phyloP scores from a whole-genome alignment of 1,140 invertebrate genomes.

The Lasioglossum baleicum region DNA sequence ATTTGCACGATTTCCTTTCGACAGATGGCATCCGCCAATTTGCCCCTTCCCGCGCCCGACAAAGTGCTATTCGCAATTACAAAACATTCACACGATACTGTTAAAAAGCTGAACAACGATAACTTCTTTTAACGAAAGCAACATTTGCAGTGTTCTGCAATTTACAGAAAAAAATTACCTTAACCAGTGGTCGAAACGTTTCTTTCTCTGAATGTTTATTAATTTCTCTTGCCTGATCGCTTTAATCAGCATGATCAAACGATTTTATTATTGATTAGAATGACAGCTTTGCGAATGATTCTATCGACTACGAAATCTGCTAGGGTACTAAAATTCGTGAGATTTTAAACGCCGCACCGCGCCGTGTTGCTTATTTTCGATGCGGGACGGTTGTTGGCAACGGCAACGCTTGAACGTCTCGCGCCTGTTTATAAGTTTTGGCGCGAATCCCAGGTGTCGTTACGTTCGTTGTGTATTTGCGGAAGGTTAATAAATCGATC shows the following conservation, averaged over 20 bases:
- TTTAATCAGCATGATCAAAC: neutral
- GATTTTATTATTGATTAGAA: neutral
- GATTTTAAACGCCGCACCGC: conserved; percentile 15
- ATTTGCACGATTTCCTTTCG: conserved; percentile 10
- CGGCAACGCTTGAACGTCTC: neutral
- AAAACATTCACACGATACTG: neutral
- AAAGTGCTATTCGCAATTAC: neutral
- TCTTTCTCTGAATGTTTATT: neutral
- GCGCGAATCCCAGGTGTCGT: conserved; percentile 23
- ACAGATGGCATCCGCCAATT: conserved; percentile 1
- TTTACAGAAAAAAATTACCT: neutral
- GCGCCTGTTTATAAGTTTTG: conserved; percentile 42
- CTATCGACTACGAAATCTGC: neutral
- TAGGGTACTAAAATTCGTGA: conserved; percentile 11
- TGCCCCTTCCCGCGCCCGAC: neutral
- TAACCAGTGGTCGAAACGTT: neutral
- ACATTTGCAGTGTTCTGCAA: too few species aligned
- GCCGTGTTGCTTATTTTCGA: conserved; percentile 27
- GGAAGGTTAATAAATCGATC: conserved; percentile 16
- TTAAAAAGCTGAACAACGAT: neutral
- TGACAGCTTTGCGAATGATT: neutral
- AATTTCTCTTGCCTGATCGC: neutral
- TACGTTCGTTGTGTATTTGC: neutral
- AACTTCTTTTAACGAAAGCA: neutral
- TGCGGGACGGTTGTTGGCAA: conserved; percentile 17